Base-by-base conservation (phyloP, 2,888 invertebrate species). In the Cantharis lateralis region DNA sequence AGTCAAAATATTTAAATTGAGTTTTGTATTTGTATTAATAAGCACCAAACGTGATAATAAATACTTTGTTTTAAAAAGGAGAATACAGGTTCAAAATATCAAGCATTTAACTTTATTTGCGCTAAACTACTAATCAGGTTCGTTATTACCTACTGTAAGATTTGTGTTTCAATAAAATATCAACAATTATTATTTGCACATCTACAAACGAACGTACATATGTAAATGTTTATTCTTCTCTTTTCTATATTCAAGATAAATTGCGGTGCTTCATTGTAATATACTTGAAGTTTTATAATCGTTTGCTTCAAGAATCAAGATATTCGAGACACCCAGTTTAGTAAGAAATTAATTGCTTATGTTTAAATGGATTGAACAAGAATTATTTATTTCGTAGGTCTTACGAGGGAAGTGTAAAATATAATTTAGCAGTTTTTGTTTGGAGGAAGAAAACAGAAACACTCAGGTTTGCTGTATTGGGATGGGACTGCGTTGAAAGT, bases 1-100 rank as follows among this genome's bases (percentile, higher is more conserved):
- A 73, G 68, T 73, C 73, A 73, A 74, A 74, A 74, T 74, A 74
- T 75, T 75, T 75, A 62, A 18, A 71, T 75, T 75, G 61, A 68
- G 70, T 69, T 74, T 74, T 70, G 70, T 70, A 75, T 75, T 75
- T 72, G 75, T 75, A 64, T 71, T 72, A 71, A 62, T 75, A 75
- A 74, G 63, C 63, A 64, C 69, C 75, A 68, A 73, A 66, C 76
- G 32, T 28, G 73, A 64, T 18, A 72, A 76, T 76, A 76, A 76
- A 76, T 76, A 76, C 62, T 73, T 69, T 48, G 48, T 48, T n/a
- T 48, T 48, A 48, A 48, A 48, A 48, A 48, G 48, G 48, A 48
- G 13, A 48, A 48, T 48, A 48, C 48, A 48, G 48, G 48, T 48
- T 48, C 48, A n/a, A 48, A 32, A 32, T 32, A 32, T 32, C 13